Evolutionary conservation across 1,140 invertebrate genomes (phyloP).

Genomic region (Zaprionus ghesquierei): DNA sequence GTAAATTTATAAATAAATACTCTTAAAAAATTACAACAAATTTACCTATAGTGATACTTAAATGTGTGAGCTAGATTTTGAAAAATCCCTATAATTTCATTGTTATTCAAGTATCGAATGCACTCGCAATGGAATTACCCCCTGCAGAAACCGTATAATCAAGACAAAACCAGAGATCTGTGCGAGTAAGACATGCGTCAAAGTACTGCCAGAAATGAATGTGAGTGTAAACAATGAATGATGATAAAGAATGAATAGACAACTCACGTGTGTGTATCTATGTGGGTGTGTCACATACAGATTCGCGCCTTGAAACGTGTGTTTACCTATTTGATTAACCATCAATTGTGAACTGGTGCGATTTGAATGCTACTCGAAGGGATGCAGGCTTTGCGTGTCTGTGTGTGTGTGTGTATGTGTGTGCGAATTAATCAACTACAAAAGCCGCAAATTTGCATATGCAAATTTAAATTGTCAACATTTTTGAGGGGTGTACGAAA

Average conservation of each 20-base stretch:
- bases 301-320: conserved; percentile 10
- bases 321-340: conserved; percentile 68
- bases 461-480: conserved; percentile 43
- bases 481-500: background rate
- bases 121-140: background rate
- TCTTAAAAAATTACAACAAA: no score
- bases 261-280: background rate
- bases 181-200: background rate
- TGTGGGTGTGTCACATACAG: conserved; percentile 1
- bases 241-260: background rate
- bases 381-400: background rate
- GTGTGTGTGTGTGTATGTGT: background rate
- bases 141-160: background rate
- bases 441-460: conserved; percentile 38
- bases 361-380: background rate
- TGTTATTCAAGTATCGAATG: background rate
- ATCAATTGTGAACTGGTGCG: conserved; percentile 43
- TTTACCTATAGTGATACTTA: no score
- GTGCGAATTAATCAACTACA: conserved; percentile 51
- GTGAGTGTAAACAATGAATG: background rate
- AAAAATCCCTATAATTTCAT: background rate
- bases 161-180: background rate
- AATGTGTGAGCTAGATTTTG: background rate
- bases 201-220: background rate
- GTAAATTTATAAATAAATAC: no score